Base-by-base conservation (phyloP, 2,797 vertebrate species). In the Discoglossus pictus region DNA sequence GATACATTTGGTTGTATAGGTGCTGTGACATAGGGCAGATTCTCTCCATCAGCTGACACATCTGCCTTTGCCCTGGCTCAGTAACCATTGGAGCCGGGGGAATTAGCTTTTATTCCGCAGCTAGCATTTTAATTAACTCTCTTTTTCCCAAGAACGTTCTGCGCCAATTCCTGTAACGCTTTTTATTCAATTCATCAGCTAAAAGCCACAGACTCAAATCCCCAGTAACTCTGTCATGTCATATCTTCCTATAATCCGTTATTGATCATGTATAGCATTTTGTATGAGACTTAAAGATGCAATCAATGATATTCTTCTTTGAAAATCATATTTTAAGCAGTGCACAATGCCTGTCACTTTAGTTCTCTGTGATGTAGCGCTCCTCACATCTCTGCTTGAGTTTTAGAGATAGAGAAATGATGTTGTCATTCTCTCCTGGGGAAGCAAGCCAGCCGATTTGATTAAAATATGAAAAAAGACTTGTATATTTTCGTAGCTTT, bases 101-200 rank as follows among this genome's bases (percentile, higher is more conserved):
- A 48, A 63, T 40, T 63, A 51, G 52, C 61, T 58, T 71, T 71
- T 46, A 71, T 59, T 51, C 39, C 27, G 53, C 61, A 64, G 44
- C 44, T 58, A 64, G 25, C 51, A 44, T 71, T 64, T 64, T 71
- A 65, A 71, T 71, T 38, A 58, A 56, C n/a, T 63, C 6, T 38
- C 13, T 43, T 50, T n/a, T n/a, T 51, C 43, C 27, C 43, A 18
- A 56, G 44, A 17, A 38, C 25, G 18, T 48, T 36, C 23, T 25
- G 24, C 25, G 53, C 44, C n/a, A n/a, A n/a, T n/a, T 50, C 44
- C 44, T 52, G 38, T 65, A 52, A 52, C 65, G 24, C 54, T 59
- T 50, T 38, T 51, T 15, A 51, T 71, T 36, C 44, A 64, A 23
- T 52, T 51, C 38, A 18, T 56, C 60, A 63, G 9, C 23, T 27